Percentiles rank a stretch among this genome's conserved stretches.
phyloP scores from a whole-genome alignment of 1,140 invertebrate genomes.

The Helicorthomorpha holstii region DNA sequence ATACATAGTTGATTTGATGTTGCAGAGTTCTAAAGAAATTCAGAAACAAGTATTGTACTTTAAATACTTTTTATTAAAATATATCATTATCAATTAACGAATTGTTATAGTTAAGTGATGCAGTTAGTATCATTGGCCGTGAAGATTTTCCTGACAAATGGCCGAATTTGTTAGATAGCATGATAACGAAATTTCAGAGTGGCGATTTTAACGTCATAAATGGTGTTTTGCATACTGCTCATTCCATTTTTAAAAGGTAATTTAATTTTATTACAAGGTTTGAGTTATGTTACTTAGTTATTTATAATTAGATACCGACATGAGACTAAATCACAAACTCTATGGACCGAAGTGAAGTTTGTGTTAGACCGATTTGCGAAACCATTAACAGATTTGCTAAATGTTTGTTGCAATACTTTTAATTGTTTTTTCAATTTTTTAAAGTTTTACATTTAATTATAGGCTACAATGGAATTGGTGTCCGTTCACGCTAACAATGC shows the following conservation, averaged over 20 bases:
- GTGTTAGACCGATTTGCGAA: conserved; percentile 84
- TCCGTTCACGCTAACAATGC: conserved; percentile 58
- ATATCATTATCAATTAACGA: neutral
- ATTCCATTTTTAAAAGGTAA: conserved; percentile 80
- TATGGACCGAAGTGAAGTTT: conserved; percentile 95
- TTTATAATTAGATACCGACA: conserved; percentile 49
- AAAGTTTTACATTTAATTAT: conserved; percentile 18
- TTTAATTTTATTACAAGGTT: neutral
- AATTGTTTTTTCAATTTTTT: neutral
- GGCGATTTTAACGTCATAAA: conserved; percentile 91
- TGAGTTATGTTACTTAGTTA: neutral
- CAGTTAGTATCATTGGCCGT: conserved; percentile 84
- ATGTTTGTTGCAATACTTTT: conserved; percentile 35
- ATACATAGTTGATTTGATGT: conserved; percentile 79
- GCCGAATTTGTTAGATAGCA: conserved; percentile 71
- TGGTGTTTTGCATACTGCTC: conserved; percentile 81
- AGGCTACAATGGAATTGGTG: conserved; percentile 71
- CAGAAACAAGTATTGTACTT: conserved; percentile 54
- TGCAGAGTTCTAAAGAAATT: conserved; percentile 69
- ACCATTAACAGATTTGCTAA: conserved; percentile 78
- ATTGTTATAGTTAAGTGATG: conserved; percentile 55
- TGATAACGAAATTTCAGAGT: conserved; percentile 78
- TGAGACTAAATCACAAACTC: conserved; percentile 82
- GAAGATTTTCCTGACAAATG: conserved; percentile 90
- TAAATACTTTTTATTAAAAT: neutral